Conservation (phyloP, 1,140 invertebrate genomes). For the Prorops nasuta region DNA sequence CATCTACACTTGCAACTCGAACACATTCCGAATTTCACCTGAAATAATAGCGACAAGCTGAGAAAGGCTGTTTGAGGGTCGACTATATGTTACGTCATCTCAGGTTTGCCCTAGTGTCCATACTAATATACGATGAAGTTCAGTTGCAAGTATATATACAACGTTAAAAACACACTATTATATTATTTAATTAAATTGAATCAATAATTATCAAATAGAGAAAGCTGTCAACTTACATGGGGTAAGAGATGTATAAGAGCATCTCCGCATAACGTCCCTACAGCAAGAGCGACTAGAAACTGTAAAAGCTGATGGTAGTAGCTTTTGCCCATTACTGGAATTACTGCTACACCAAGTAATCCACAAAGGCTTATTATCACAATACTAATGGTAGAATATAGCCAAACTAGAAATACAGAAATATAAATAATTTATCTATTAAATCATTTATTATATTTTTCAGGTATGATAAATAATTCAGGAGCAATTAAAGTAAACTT, state of each 20-base stretch:
- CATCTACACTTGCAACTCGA: too few relatives aligned
- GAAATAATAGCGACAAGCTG: too few relatives aligned
- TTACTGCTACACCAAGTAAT: conserved; percentile 77
- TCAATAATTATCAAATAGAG: neutral
- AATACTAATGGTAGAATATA: conserved; percentile 78
- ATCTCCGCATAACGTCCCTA: conserved; percentile 88
- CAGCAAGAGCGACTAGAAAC: conserved; percentile 87
- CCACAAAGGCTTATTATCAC: conserved; percentile 82
- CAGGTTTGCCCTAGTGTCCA: too few relatives aligned
- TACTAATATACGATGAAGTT: too few relatives aligned
- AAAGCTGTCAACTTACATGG: conserved; percentile 72
- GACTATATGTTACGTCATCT: too few relatives aligned
- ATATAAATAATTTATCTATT: conserved; percentile 15
- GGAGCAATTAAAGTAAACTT: too few relatives aligned
- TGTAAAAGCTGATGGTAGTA: conserved; percentile 89
- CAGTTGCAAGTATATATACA: too few relatives aligned
- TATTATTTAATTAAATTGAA: neutral
- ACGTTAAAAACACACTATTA: too few relatives aligned
- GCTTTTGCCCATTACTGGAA: conserved; percentile 85
- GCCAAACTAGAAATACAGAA: conserved; percentile 67
- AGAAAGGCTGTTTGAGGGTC: too few relatives aligned
- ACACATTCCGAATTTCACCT: too few relatives aligned
- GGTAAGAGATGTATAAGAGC: conserved; percentile 90
- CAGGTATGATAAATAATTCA: too few relatives aligned
- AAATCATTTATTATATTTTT: too few relatives aligned